phyloP scores from a whole-genome alignment of 2,888 invertebrate species.

The Idaea aversata region DNA sequence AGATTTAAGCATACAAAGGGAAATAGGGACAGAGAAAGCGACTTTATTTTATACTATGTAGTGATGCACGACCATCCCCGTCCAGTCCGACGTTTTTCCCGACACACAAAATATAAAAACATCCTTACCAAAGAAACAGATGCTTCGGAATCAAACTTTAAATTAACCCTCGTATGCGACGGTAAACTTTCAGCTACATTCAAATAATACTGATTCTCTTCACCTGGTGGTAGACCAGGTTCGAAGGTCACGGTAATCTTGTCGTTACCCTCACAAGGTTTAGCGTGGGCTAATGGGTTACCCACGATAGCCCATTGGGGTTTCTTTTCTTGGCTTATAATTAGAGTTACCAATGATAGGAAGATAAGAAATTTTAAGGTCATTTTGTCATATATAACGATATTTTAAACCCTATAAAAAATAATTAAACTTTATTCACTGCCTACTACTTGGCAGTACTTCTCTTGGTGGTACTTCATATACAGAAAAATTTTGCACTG shows the following conservation, averaged over 20 bases:
- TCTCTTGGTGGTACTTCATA: too few relatives aligned
- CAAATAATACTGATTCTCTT: conserved; percentile 39
- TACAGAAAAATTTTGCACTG: too few relatives aligned
- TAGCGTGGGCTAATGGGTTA: not conserved
- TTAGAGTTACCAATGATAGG: not conserved
- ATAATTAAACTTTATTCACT: too few relatives aligned
- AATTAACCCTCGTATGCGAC: conserved; percentile 13
- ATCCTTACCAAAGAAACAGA: conserved; percentile 34
- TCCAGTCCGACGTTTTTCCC: too few relatives aligned
- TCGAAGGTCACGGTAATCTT: conserved; percentile 28
- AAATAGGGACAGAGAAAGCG: too few relatives aligned
- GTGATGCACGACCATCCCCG: too few relatives aligned
- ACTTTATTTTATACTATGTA: too few relatives aligned
- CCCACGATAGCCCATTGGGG: not conserved
- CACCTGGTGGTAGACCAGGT: conserved; percentile 32
- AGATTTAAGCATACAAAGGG: too few relatives aligned
- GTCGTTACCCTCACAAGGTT: conserved; percentile 31
- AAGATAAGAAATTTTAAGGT: not conserved
- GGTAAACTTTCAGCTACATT: conserved; percentile 24
- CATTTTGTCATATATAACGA: not conserved
- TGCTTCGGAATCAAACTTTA: conserved; percentile 38
- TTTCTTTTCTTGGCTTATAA: not conserved
- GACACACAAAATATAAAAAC: not conserved
- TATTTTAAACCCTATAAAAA: too few relatives aligned
- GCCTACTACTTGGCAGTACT: too few relatives aligned